phyloP scores from a whole-genome alignment of 1,140 invertebrate genomes.

The Formica selysi region DNA sequence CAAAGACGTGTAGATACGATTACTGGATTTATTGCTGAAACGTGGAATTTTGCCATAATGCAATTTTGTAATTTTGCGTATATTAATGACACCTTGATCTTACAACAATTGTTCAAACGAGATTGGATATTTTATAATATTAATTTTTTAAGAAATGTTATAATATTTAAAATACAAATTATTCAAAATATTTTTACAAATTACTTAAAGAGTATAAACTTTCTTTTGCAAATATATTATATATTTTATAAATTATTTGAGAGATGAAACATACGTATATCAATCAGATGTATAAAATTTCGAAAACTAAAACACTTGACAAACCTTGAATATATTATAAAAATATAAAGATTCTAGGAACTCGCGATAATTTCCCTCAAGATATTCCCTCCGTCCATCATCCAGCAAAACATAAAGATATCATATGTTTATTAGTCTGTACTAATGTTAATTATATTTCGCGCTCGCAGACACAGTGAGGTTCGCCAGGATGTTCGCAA shows the following conservation, averaged over 20 bases:
- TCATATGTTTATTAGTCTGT: conserved; percentile 15
- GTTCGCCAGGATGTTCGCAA: conserved; percentile 41
- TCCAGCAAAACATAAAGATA: background rate
- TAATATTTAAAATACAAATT: background rate
- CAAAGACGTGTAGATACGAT: background rate
- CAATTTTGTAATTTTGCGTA: background rate
- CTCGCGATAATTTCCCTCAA: background rate
- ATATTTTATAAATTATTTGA: background rate
- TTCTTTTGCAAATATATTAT: background rate
- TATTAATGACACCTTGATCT: background rate
- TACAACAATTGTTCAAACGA: background rate
- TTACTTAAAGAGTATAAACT: background rate
- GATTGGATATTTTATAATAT: background rate
- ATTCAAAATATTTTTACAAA: background rate
- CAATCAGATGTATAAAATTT: background rate
- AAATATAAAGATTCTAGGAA: background rate
- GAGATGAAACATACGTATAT: background rate
- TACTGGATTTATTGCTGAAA: conserved; percentile 4
- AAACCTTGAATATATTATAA: too few species aligned
- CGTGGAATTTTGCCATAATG: too few species aligned
- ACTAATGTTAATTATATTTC: conserved; percentile 25
- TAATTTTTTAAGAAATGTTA: too few species aligned
- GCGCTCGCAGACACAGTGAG: background rate
- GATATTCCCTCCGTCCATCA: background rate
- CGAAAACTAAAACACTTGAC: background rate